These are phyloP conservation scores for Platycheirus albimanus DNA, from an alignment of 2,888 invertebrate genomes.

Conservation along the genomic window DNA sequence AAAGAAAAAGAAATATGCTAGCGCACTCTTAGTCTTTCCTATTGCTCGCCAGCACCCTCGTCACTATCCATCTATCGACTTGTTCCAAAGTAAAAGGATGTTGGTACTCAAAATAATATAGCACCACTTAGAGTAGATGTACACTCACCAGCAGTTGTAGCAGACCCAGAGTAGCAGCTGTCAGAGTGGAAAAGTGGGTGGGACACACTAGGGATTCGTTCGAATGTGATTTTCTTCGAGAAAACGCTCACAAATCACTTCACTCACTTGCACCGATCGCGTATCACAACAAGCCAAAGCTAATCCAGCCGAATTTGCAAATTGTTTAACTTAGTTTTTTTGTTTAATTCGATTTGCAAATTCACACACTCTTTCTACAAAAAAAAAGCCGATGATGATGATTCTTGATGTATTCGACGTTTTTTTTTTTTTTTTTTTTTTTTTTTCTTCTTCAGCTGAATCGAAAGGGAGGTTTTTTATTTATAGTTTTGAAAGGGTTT, in stretches of 20 bases:
- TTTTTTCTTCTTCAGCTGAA: background rate
- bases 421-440: constrained; percentile 37
- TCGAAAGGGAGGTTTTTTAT: constrained; percentile 27
- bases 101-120: background rate
- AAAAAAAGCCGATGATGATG: constrained; percentile 70
- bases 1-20: background rate
- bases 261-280: constrained; percentile 49
- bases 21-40: background rate
- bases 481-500: constrained; percentile 17
- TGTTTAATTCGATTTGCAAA: constrained; percentile 40
- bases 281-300: constrained; percentile 46
- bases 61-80: too few species aligned
- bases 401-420: constrained; percentile 67
- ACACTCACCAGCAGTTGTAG: constrained; percentile 32
- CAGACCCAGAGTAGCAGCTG: constrained; percentile 50
- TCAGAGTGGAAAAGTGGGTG: constrained; percentile 68
- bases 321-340: constrained; percentile 65
- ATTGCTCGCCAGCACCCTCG: background rate
- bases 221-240: constrained; percentile 34
- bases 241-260: constrained; percentile 41
- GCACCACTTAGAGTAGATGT: background rate
- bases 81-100: background rate
- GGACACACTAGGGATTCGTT: constrained; percentile 60
- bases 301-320: constrained; percentile 47
- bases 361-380: constrained; percentile 18